Conservation (phyloP, 1,140 invertebrate genomes). For the Hesperophylax magnus region DNA sequence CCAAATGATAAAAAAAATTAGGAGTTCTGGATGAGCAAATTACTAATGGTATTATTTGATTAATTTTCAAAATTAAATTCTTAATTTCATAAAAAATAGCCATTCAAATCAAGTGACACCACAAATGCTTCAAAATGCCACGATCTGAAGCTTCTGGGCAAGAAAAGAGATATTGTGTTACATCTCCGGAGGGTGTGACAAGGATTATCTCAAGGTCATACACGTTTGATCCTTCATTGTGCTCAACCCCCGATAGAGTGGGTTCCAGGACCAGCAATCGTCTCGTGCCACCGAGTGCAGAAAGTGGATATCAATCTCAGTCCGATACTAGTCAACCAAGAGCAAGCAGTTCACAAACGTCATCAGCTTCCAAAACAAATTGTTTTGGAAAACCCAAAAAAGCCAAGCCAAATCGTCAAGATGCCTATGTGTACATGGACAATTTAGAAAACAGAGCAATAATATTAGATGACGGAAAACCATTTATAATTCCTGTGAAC, state of each 20-base stretch:
- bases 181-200: not conserved
- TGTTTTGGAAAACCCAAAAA: not conserved
- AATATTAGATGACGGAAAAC: conserved; percentile 23
- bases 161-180: conserved; percentile 1
- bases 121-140: not conserved
- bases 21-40: not conserved
- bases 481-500: conserved; percentile 10
- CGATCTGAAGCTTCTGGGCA: not conserved
- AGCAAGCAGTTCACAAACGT: not conserved
- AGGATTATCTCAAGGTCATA: not conserved
- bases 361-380: not conserved
- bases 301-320: not conserved
- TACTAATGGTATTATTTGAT: not conserved
- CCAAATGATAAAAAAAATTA: not conserved
- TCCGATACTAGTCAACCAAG: not conserved
- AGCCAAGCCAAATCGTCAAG: not conserved
- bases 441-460: not conserved
- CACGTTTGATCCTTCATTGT: too few relatives aligned
- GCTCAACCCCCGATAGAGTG: not conserved
- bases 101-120: not conserved
- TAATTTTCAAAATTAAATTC: not conserved
- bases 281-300: not conserved
- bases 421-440: conserved; percentile 6
- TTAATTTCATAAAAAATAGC: not conserved
- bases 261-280: not conserved